Evolutionary conservation across 1,140 invertebrate species (phyloP).

Genomic region (Orchesella cincta): DNA sequence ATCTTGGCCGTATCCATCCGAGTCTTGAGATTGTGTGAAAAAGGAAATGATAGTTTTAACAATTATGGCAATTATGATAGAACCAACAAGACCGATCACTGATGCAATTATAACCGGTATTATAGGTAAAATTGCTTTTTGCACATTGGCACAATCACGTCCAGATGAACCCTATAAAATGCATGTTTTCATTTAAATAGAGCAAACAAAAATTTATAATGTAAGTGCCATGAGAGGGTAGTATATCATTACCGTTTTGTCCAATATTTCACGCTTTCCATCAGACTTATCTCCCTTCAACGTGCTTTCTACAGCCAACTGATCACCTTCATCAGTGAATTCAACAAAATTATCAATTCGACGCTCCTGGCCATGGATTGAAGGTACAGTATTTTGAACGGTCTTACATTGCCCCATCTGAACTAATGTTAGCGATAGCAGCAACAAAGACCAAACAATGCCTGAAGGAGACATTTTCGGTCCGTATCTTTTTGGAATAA

Average conservation of each 20-base stretch:
- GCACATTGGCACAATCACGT: not conserved
- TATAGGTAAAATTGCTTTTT: not conserved
- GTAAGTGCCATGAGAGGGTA: too few species aligned
- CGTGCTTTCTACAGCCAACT: not conserved
- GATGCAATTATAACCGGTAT: conserved; percentile 18
- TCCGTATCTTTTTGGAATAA: too few species aligned
- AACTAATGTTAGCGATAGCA: not conserved
- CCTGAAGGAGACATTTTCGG: too few species aligned
- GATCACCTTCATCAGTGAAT: conserved; percentile 3
- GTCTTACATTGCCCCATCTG: not conserved
- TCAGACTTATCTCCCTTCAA: not conserved
- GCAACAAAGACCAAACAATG: too few species aligned
- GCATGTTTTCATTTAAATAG: not conserved
- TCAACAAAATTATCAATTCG: conserved; percentile 10
- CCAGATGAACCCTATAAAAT: not conserved
- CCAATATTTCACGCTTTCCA: not conserved
- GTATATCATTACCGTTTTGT: too few species aligned
- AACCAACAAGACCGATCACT: not conserved
- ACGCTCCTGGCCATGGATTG: not conserved
- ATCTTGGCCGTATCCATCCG: not conserved
- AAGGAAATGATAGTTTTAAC: too few species aligned
- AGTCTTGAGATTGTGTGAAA: too few species aligned
- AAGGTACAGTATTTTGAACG: not conserved
- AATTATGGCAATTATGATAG: conserved; percentile 10
- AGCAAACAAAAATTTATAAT: not conserved